phyloP scores from a whole-genome alignment of 2,113 vertebrate genomes.

The Thunnus maccoyii region DNA sequence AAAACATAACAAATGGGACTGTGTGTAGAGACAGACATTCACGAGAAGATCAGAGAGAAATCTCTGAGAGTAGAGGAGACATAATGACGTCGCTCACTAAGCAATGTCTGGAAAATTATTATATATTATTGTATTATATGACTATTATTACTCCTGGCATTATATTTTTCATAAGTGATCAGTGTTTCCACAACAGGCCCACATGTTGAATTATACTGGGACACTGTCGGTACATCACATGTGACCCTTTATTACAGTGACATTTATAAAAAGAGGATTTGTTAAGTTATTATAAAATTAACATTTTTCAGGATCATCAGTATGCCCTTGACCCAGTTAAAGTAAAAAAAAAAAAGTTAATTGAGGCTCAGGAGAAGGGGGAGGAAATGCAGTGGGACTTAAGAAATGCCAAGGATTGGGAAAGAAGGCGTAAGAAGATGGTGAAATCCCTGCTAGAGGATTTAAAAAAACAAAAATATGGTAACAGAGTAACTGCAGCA shows the following conservation, averaged over 20 bases:
- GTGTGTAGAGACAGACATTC: too few species aligned
- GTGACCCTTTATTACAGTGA: not conserved
- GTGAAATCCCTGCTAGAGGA: not conserved
- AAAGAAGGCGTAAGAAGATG: not conserved
- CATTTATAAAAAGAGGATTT: not conserved
- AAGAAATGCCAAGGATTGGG: slow-evolving; percentile 5
- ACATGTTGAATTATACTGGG: too few species aligned
- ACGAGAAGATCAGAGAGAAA: too few species aligned
- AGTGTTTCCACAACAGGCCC: too few species aligned
- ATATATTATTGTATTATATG: too few species aligned
- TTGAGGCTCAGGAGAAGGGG: not conserved
- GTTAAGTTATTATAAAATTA: not conserved
- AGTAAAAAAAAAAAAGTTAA: not conserved
- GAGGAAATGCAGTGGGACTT: not conserved
- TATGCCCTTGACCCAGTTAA: slow-evolving; percentile 9
- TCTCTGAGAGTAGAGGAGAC: too few species aligned
- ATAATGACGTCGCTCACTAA: too few species aligned
- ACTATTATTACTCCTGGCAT: too few species aligned
- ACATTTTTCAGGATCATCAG: not conserved
- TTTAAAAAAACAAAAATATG: not conserved
- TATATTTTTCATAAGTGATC: too few species aligned
- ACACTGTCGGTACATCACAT: too few species aligned
- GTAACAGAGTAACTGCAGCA: not conserved
- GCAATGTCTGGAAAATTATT: too few species aligned
- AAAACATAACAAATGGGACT: too few species aligned